These are phyloP conservation scores for Diarsia mendica DNA, from an alignment of 2,888 invertebrate genomes.

Conservation along the genomic window DNA sequence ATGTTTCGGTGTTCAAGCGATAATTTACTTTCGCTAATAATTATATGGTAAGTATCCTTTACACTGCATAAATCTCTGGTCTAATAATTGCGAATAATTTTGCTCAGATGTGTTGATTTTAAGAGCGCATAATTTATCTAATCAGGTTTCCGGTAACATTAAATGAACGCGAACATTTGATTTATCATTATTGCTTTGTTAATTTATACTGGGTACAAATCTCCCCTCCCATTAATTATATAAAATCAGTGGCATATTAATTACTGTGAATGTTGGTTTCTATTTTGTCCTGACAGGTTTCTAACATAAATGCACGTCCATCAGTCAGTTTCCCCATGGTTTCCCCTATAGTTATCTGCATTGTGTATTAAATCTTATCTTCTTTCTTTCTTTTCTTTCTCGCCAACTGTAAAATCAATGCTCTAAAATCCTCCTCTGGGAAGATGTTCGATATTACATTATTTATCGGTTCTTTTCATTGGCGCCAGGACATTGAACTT, in stretches of 20 bases:
- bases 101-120: not conserved
- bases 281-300: not conserved
- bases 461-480: not conserved
- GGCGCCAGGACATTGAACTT: conserved; percentile 46
- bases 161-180: conserved; percentile 18
- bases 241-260: conserved; percentile 9
- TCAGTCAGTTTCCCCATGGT: not conserved
- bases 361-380: not conserved
- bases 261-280: not conserved
- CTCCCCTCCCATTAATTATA: not conserved
- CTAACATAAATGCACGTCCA: not conserved
- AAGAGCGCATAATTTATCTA: not conserved
- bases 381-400: not conserved
- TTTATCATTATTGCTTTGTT: conserved; percentile 11
- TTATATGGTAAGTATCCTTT: not conserved
- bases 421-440: not conserved
- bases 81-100: not conserved
- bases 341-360: not conserved
- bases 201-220: conserved; percentile 11
- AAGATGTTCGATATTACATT: not conserved
- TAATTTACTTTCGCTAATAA: not conserved
- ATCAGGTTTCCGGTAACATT: conserved; percentile 16
- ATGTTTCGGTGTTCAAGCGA: not conserved
- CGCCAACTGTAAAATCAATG: not conserved
- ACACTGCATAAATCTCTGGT: not conserved